phyloP scores from a whole-genome alignment of 2,888 invertebrate genomes.

The Molorchus minor region DNA sequence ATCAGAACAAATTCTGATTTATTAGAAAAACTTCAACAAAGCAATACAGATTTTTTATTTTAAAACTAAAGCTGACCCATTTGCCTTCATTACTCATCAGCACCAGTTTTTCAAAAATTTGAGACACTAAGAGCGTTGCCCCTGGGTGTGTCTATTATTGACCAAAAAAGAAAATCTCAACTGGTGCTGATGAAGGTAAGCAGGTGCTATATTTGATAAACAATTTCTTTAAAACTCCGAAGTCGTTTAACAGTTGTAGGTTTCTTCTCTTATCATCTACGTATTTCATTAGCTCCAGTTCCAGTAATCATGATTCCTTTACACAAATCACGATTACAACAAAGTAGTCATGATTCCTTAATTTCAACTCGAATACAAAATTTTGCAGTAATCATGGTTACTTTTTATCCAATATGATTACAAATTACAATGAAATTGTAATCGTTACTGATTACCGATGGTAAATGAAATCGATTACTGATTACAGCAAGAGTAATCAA shows the following conservation, averaged over 20 bases:
- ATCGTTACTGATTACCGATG: neutral
- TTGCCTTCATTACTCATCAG: too few species aligned
- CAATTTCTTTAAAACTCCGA: neutral
- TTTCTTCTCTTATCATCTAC: slow-evolving; percentile 1
- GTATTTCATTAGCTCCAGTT: slow-evolving; percentile 5
- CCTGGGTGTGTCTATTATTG: too few species aligned
- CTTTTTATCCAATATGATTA: neutral
- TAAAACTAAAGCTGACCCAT: too few species aligned
- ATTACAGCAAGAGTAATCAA: neutral
- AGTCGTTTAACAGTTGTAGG: neutral
- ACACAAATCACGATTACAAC: neutral
- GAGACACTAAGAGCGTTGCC: too few species aligned
- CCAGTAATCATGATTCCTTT: neutral
- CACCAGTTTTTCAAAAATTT: too few species aligned
- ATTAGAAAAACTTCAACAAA: too few species aligned
- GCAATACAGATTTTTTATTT: too few species aligned
- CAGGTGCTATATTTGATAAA: slow-evolving; percentile 2
- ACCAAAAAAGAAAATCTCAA: too few species aligned
- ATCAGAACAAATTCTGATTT: too few species aligned
- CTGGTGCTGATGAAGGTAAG: slow-evolving; percentile 18
- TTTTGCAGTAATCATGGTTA: neutral
- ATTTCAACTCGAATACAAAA: neutral
- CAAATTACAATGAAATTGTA: neutral
- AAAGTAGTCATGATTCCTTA: neutral
- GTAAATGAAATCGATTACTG: neutral